A percentile compares a stretch with the other conserved stretches of the same genome.
phyloP scores from a whole-genome alignment of 2,113 vertebrate genomes.

The Oplegnathus fasciatus region DNA sequence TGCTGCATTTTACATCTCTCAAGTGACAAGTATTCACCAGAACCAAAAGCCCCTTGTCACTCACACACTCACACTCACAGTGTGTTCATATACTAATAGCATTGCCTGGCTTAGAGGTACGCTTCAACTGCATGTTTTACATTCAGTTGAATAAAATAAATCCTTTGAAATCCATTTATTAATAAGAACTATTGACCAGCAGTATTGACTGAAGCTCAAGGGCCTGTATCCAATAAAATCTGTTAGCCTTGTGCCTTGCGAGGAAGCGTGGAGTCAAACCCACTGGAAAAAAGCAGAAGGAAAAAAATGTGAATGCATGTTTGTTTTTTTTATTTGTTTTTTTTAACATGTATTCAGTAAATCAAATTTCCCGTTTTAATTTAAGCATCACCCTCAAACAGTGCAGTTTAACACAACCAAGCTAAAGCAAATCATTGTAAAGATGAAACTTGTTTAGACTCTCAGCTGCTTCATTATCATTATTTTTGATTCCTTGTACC shows the following conservation, averaged over 20 bases:
- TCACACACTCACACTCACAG: too few relatives aligned
- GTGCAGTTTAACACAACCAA: slow-evolving; percentile 3
- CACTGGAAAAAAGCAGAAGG: slow-evolving; percentile 5
- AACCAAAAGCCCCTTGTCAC: slow-evolving; percentile 15
- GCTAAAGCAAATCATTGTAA: not conserved
- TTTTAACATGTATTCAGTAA: not conserved
- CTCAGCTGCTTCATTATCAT: slow-evolving; percentile 1
- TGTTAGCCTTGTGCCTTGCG: slow-evolving; percentile 61
- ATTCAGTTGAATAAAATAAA: slow-evolving; percentile 67
- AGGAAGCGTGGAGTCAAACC: slow-evolving; percentile 43
- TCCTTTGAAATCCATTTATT: slow-evolving; percentile 73
- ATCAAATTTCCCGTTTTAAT: not conserved
- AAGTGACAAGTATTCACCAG: slow-evolving; percentile 13
- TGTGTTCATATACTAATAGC: slow-evolving; percentile 17
- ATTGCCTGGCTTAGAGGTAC: slow-evolving; percentile 18
- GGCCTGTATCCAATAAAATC: slow-evolving; percentile 59
- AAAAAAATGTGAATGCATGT: not conserved
- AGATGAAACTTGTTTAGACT: slow-evolving; percentile 4
- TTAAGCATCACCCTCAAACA: not conserved
- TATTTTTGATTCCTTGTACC: slow-evolving; percentile 19
- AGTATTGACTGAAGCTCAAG: slow-evolving; percentile 61
- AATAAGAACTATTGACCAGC: slow-evolving; percentile 72
- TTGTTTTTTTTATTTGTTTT: not conserved
- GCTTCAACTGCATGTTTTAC: slow-evolving; percentile 50
- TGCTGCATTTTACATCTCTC: slow-evolving; percentile 4